Percentiles rank a stretch among this genome's conserved stretches.
Conservation (phyloP, 2,113 vertebrate genomes). For the Scomber japonicus region DNA sequence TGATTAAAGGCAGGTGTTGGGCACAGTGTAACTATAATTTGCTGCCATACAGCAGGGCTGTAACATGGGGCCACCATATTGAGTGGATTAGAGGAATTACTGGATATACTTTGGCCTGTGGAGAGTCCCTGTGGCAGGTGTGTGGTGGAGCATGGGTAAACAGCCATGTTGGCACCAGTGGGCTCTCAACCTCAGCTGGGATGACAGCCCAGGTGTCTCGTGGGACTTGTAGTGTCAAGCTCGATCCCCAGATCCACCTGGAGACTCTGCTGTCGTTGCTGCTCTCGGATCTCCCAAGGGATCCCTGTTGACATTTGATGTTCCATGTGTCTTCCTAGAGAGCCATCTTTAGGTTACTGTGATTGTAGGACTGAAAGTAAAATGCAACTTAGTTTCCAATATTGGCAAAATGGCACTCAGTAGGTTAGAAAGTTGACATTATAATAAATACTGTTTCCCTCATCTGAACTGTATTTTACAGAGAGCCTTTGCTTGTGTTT, state of each 20-base stretch:
- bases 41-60: conserved; percentile 60
- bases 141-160: conserved; percentile 78
- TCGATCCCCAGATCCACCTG: conserved; percentile 76
- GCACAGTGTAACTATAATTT: conserved; percentile 76
- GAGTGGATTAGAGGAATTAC: conserved; percentile 84
- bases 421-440: conserved; percentile 7
- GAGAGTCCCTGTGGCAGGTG: conserved; percentile 83
- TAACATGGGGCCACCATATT: conserved; percentile 80
- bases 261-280: conserved; percentile 69
- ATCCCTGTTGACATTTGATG: conserved; percentile 70
- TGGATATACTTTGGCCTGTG: conserved; percentile 67
- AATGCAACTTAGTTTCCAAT: conserved; percentile 38
- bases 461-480: background rate
- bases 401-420: conserved; percentile 17
- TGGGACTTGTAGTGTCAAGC: conserved; percentile 80
- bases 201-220: conserved; percentile 80
- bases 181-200: conserved; percentile 70
- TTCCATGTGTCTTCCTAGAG: conserved; percentile 50
- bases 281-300: conserved; percentile 57
- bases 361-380: conserved; percentile 52
- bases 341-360: conserved; percentile 45
- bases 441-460: background rate
- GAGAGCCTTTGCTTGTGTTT: conserved; percentile 50
- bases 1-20: conserved; percentile 79
- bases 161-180: conserved; percentile 78